Evolutionary conservation across 1,140 invertebrate genomes (phyloP).

Genomic region (Acyrthosiphon pisum): DNA sequence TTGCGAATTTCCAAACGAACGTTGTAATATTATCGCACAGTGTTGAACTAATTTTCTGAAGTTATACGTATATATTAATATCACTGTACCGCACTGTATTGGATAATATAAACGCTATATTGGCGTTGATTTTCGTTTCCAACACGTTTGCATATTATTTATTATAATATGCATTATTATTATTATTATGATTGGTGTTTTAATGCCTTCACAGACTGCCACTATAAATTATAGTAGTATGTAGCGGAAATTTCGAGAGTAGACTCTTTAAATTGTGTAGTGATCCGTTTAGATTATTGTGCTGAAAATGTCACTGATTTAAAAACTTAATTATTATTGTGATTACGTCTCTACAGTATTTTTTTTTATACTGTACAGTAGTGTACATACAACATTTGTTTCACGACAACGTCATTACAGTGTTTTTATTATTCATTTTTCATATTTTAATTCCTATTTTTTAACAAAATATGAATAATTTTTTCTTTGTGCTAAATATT

Average conservation of each 20-base stretch:
- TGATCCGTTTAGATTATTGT: neutral
- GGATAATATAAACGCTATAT: neutral
- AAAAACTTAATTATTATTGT: neutral
- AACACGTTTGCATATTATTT: neutral
- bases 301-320: neutral
- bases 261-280: neutral
- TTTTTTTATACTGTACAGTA: neutral
- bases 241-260: neutral
- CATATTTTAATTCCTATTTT: neutral
- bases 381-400: neutral
- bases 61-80: neutral
- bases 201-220: neutral
- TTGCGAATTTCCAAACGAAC: neutral
- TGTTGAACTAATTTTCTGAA: neutral
- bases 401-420: neutral
- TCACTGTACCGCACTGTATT: neutral
- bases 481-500: neutral
- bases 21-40: neutral
- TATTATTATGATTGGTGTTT: neutral
- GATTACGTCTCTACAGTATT: neutral
- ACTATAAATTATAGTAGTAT: neutral
- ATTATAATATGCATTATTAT: too few relatives aligned
- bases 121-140: neutral
- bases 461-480: neutral
- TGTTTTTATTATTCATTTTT: conserved; percentile 16